phyloP scores from a whole-genome alignment of 2,888 invertebrate species.

The Sarcophaga variegata region DNA sequence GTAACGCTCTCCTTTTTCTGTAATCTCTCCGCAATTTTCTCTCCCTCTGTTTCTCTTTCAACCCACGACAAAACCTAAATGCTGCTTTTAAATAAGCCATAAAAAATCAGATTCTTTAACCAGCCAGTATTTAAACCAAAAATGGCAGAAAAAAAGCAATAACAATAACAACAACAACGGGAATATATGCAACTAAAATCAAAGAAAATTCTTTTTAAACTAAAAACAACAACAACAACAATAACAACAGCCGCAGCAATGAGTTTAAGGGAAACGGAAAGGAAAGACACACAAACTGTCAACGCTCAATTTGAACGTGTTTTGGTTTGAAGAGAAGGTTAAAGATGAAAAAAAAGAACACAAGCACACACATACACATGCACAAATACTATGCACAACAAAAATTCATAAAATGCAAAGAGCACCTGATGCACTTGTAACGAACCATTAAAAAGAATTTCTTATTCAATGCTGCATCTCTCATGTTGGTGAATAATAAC shows the following conservation, averaged over 20 bases:
- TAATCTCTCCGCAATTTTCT: background rate
- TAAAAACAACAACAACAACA: constrained; percentile 15
- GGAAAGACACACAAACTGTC: constrained; percentile 58
- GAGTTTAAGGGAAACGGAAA: background rate
- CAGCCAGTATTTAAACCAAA: constrained; percentile 43
- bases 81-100: constrained; percentile 61
- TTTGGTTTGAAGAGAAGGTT: constrained; percentile 41
- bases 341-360: constrained; percentile 17
- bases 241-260: background rate
- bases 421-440: constrained; percentile 69
- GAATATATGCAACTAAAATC: constrained; percentile 1
- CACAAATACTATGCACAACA: background rate
- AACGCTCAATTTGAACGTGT: constrained; percentile 69
- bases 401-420: constrained; percentile 57
- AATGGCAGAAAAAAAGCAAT: constrained; percentile 17
- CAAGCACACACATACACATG: background rate
- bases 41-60: background rate
- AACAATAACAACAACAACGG: background rate
- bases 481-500: constrained; percentile 44
- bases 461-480: constrained; percentile 61
- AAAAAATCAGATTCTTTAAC: constrained; percentile 59
- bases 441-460: constrained; percentile 68
- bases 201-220: constrained; percentile 17
- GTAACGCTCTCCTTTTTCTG: background rate
- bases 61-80: constrained; percentile 30